Percentiles rank a stretch among this genome's conserved stretches.
Evolutionary conservation across 2,797 vertebrate genomes (phyloP).

Genomic region (Onychomys leucogaster): DNA sequence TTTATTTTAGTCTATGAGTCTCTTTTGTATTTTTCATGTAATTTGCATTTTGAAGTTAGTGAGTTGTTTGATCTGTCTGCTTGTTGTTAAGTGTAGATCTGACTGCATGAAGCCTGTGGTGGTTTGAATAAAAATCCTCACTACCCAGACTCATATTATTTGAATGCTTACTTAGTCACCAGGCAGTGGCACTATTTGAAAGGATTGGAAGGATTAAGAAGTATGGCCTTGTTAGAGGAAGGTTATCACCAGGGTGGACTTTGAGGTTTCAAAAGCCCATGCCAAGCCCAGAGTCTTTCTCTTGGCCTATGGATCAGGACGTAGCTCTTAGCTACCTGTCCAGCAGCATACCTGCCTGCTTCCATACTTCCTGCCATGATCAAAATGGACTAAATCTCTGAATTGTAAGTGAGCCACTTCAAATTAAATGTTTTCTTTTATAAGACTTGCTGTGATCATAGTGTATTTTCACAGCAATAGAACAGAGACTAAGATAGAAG

Average conservation of each 20-base stretch:
- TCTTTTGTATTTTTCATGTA: not conserved
- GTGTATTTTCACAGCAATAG: not conserved
- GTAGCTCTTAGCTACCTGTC: not conserved
- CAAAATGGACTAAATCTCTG: not conserved
- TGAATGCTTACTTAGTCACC: not conserved
- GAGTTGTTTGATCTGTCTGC: not conserved
- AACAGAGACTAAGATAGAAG: not conserved
- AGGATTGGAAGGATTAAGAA: not conserved
- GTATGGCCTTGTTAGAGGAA: not conserved
- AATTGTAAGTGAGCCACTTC: too few relatives aligned
- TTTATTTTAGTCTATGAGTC: not conserved
- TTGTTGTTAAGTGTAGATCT: not conserved
- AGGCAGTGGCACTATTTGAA: not conserved
- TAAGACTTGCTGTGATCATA: not conserved
- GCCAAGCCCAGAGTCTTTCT: not conserved
- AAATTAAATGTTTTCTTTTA: not conserved
- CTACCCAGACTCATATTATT: not conserved
- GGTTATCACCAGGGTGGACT: not conserved
- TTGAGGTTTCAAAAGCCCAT: not conserved
- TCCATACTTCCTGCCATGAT: not conserved
- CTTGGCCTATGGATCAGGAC: not conserved
- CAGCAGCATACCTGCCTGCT: not conserved
- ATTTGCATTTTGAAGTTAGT: slow-evolving; percentile 33
- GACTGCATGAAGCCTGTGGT: not conserved
- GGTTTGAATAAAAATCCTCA: not conserved